Evolutionary conservation across 2,797 vertebrate species (phyloP), one percentile per base, ranked within the genome.

Genomic region (Paguma larvata): DNA sequence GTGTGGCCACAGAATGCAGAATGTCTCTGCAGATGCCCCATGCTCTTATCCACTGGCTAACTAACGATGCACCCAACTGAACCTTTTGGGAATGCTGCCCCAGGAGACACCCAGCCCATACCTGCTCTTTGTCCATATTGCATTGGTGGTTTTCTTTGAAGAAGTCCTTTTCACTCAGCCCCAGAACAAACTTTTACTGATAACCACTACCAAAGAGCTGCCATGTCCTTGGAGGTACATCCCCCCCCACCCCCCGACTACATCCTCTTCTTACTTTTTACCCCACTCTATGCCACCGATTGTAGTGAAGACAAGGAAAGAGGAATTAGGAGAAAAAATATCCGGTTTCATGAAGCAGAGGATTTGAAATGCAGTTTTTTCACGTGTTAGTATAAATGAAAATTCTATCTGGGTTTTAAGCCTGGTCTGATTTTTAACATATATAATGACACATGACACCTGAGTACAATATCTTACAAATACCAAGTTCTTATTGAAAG

Each of bases 201-300:
- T 11, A n/a, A 32, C 10, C n/a, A 38, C 18, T 18, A 8, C 7
- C 19, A 44, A 67, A 56, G 25, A 53, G 7, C 14, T 62, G 6
- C 14, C 14, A 0, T 21, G 5, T 11, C 21, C 83, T 5, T 3
- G 4, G 27, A 90, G 48, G 32, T 51, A 7, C n/a, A n/a, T 44
- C 21, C 67, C 34, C 30, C 5, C 0, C 0, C 0, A 68, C 67
- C 34, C 30, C 5, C 0, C 0, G 0, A 68, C 18, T 63, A 32
- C 62, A 30, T 38, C 25, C 19, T 38, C 48, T 78, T 53, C 15
- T 21, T 30, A 8, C 15, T 30, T 41, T 89, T 41, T 38, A 16
- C 21, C 13, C 72, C 44, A 15, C 3, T 34, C 46, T 67, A 2
- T 9, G 4, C 8, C 0, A 3, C 15, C 51, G 46, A 27, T 70